These are phyloP conservation scores for Crossocerus cetratus DNA, from an alignment of 2,888 invertebrate species.

Conservation along the genomic window DNA sequence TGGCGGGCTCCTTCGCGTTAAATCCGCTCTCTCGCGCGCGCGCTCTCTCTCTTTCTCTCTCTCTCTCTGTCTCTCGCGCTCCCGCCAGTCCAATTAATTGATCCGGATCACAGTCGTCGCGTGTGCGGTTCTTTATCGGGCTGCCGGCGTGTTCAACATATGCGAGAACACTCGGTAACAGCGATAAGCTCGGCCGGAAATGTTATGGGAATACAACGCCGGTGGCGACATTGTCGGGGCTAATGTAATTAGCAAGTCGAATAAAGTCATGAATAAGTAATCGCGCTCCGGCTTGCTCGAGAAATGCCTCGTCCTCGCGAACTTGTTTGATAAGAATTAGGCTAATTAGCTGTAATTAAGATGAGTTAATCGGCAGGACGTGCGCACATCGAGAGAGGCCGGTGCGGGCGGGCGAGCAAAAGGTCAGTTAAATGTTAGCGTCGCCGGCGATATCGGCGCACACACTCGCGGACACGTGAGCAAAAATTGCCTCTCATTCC, in stretches of 20 bases:
- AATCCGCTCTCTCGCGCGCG: too few species aligned
- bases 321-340: background rate
- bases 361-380: constrained; percentile 6
- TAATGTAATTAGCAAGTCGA: background rate
- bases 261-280: constrained; percentile 4
- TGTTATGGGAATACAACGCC: background rate
- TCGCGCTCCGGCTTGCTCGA: background rate
- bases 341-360: constrained; percentile 2
- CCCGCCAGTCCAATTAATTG: too few species aligned
- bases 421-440: background rate
- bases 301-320: background rate
- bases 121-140: too few species aligned
- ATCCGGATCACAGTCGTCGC: too few species aligned
- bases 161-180: too few species aligned
- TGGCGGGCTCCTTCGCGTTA: too few species aligned
- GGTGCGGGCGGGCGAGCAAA: background rate
- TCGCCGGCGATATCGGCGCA: background rate
- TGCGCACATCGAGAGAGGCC: background rate
- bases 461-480: background rate
- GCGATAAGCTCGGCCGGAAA: too few species aligned
- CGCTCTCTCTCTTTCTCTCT: too few species aligned
- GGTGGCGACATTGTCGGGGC: background rate
- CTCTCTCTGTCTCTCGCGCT: too few species aligned
- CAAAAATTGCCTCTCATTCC: too few species aligned
- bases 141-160: too few species aligned